A percentile compares a stretch with the other conserved stretches of the same genome.
Conservation (phyloP, 2,797 vertebrate species). For the Chelidonichthys spinosus region DNA sequence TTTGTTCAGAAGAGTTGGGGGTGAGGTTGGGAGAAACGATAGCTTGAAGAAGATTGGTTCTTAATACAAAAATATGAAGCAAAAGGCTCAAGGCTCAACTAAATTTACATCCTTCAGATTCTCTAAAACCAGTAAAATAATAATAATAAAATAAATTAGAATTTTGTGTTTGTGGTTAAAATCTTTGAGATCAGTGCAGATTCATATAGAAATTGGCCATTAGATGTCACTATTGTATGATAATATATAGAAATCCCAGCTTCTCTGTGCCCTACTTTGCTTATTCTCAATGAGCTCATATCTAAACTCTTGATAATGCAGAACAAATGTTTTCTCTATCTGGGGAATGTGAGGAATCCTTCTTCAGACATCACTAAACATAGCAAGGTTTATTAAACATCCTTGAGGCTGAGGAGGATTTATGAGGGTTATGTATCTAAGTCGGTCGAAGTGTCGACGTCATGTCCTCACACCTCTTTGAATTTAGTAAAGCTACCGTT, state of each 20-base stretch:
- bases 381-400: slow-evolving; percentile 10
- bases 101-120: not conserved
- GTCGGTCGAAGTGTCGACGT: not conserved
- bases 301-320: slow-evolving; percentile 72
- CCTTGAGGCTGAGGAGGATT: not conserved
- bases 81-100: no score
- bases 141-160: no score
- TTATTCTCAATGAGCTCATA: slow-evolving; percentile 78
- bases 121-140: not conserved
- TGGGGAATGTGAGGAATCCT: slow-evolving; percentile 72
- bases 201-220: not conserved
- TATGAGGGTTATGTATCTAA: not conserved
- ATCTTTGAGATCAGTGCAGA: no score
- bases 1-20: no score
- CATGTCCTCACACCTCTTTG: slow-evolving; percentile 20
- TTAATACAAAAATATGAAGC: no score
- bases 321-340: slow-evolving; percentile 74
- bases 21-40: no score
- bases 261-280: slow-evolving; percentile 13
- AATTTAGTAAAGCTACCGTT: not conserved
- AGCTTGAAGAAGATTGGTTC: no score
- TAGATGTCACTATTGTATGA: slow-evolving; percentile 35
- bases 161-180: no score
- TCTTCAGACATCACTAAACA: slow-evolving; percentile 43
- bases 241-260: not conserved